phyloP scores from a whole-genome alignment of 2,797 vertebrate species.

The Pseudomugil gertrudae region DNA sequence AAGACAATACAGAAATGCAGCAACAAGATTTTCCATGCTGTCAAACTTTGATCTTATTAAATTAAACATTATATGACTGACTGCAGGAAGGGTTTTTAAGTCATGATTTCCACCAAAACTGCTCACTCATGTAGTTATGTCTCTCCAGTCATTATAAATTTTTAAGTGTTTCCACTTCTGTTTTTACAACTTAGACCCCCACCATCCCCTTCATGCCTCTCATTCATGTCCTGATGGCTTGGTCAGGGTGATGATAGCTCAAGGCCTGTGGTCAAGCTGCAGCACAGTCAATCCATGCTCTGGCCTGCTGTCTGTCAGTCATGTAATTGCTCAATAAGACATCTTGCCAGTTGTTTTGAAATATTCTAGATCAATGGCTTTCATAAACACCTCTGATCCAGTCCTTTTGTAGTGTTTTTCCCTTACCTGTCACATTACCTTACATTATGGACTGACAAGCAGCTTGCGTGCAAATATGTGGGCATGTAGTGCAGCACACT shows the following conservation, averaged over 20 bases:
- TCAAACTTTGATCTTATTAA: not conserved
- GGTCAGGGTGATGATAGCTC: conserved; percentile 61
- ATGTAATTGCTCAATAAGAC: conserved; percentile 44
- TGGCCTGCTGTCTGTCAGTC: conserved; percentile 57
- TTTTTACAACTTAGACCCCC: conserved; percentile 29
- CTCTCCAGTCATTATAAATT: conserved; percentile 34
- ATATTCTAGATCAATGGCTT: conserved; percentile 51
- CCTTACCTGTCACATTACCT: conserved; percentile 60
- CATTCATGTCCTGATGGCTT: conserved; percentile 30
- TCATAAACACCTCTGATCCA: conserved; percentile 65
- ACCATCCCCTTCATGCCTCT: not conserved
- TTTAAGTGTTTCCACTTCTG: conserved; percentile 36
- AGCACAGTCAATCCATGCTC: conserved; percentile 49
- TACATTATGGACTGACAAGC: conserved; percentile 28
- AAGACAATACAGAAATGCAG: not conserved
- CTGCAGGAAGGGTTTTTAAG: not conserved
- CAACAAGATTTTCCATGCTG: not conserved
- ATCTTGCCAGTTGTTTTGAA: conserved; percentile 35
- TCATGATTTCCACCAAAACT: conserved; percentile 22
- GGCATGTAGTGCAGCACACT: conserved; percentile 1
- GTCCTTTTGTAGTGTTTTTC: conserved; percentile 50
- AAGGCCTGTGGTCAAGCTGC: conserved; percentile 61
- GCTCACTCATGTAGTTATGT: conserved; percentile 21
- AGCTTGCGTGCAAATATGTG: conserved; percentile 34
- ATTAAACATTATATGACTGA: conserved; percentile 4